These are phyloP conservation scores for Sebastes hubbsi DNA, from an alignment of 2,797 vertebrate genomes.

Conservation along the genomic window DNA sequence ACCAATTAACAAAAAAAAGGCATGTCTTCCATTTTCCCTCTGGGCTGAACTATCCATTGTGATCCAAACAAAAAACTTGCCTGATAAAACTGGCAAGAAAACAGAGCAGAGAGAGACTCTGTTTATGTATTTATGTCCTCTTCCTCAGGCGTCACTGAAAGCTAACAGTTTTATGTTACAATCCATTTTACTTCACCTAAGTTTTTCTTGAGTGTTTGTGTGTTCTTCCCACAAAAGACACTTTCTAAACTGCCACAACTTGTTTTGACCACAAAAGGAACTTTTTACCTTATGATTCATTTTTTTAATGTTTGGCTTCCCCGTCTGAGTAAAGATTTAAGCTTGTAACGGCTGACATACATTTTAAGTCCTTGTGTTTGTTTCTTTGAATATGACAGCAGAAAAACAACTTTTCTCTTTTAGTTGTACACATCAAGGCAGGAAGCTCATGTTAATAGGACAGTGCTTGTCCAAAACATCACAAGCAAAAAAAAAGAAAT, in stretches of 20 bases:
- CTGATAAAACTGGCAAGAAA: constrained; percentile 12
- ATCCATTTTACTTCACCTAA: constrained; percentile 7
- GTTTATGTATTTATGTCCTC: constrained; percentile 19
- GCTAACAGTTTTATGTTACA: constrained; percentile 4
- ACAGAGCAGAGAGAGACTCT: not conserved
- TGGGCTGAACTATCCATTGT: not conserved
- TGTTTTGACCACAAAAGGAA: constrained; percentile 15
- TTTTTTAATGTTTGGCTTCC: constrained; percentile 5
- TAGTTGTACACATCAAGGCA: constrained; percentile 28
- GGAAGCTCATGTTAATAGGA: constrained; percentile 33
- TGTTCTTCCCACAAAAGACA: constrained; percentile 1
- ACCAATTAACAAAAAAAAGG: not conserved
- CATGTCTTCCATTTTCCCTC: not conserved
- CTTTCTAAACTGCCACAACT: constrained; percentile 10
- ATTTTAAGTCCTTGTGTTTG: constrained; percentile 25
- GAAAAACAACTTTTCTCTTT: constrained; percentile 41
- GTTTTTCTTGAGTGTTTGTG: not conserved
- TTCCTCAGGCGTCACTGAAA: constrained; percentile 17
- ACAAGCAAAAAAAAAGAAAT: constrained; percentile 6
- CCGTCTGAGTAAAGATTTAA: constrained; percentile 20
- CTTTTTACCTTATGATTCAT: constrained; percentile 1
- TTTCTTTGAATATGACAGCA: constrained; percentile 36
- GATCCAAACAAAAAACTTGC: not conserved
- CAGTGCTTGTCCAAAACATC: constrained; percentile 38
- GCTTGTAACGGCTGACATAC: constrained; percentile 6